A percentile compares a stretch with the other conserved stretches of the same genome.
These are phyloP conservation scores for Scyliorhinus canicula DNA, from an alignment of 2,797 vertebrate genomes.

Conservation along the genomic window DNA sequence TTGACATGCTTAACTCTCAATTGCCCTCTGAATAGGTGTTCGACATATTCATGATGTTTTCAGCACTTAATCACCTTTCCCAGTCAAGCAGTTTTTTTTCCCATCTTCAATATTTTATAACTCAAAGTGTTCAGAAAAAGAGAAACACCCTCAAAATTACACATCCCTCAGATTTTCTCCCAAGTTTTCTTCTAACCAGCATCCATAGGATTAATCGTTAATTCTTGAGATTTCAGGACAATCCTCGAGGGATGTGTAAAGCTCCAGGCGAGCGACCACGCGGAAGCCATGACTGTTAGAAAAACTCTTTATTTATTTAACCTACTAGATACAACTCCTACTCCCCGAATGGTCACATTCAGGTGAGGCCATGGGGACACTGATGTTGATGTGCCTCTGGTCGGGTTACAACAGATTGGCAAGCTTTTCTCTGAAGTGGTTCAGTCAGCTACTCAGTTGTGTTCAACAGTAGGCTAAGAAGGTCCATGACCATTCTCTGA, in stretches of 20 bases:
- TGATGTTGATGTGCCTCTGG: too few species aligned
- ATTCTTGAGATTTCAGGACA: neutral
- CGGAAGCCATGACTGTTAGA: too few species aligned
- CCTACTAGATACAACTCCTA: too few species aligned
- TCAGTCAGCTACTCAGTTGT: neutral
- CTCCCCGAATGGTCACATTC: too few species aligned
- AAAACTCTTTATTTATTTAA: too few species aligned
- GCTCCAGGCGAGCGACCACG: too few species aligned
- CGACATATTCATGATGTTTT: neutral
- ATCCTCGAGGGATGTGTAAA: neutral
- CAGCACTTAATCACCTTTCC: neutral
- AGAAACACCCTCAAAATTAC: neutral
- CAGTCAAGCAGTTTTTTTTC: neutral
- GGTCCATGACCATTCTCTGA: neutral
- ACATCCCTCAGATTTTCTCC: neutral
- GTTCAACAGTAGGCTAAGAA: neutral
- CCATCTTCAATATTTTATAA: neutral
- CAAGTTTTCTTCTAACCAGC: neutral
- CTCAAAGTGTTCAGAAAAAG: neutral
- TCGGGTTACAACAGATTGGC: too few species aligned
- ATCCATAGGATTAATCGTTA: neutral
- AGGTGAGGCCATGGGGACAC: too few species aligned
- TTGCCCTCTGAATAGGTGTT: neutral
- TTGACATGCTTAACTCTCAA: neutral
- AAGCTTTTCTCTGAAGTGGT: neutral